Evolutionary conservation across 2,888 invertebrate species (phyloP).

Genomic region (Sminthurinus aureus): DNA sequence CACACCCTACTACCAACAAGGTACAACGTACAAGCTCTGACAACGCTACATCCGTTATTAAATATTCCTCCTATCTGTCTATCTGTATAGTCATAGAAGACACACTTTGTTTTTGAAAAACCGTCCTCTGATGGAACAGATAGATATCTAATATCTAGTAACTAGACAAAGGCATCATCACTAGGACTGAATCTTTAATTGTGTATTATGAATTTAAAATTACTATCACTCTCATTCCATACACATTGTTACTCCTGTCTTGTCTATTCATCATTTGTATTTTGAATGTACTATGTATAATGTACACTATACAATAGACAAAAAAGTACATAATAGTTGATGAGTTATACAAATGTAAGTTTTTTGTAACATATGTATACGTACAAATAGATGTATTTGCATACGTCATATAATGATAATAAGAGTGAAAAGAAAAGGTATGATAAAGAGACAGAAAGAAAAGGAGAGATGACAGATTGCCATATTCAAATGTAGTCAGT

Average conservation of each 20-base stretch:
- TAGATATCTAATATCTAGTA: too few relatives aligned
- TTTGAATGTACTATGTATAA: background rate
- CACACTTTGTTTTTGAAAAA: too few relatives aligned
- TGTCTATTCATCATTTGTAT: too few relatives aligned
- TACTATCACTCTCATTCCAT: background rate
- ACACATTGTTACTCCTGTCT: too few relatives aligned
- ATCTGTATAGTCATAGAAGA: too few relatives aligned
- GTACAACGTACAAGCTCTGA: too few relatives aligned
- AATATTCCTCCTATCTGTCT: too few relatives aligned
- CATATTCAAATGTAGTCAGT: background rate
- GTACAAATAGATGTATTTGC: background rate
- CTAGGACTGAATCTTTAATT: background rate
- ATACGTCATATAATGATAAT: background rate
- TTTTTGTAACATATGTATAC: background rate
- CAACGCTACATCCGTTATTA: too few relatives aligned
- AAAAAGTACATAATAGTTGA: too few relatives aligned
- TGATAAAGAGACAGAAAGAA: background rate
- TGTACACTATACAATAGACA: background rate
- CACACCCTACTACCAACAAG: too few relatives aligned
- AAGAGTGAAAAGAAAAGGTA: background rate
- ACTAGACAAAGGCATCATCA: too few relatives aligned
- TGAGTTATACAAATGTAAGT: background rate
- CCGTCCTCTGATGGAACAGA: too few relatives aligned
- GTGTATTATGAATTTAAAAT: background rate
- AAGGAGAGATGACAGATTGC: conserved; percentile 4